Evolutionary conservation across 2,113 vertebrate genomes (phyloP), one percentile per base, ranked within the genome.

Genomic region (Bubo blakistoni): DNA sequence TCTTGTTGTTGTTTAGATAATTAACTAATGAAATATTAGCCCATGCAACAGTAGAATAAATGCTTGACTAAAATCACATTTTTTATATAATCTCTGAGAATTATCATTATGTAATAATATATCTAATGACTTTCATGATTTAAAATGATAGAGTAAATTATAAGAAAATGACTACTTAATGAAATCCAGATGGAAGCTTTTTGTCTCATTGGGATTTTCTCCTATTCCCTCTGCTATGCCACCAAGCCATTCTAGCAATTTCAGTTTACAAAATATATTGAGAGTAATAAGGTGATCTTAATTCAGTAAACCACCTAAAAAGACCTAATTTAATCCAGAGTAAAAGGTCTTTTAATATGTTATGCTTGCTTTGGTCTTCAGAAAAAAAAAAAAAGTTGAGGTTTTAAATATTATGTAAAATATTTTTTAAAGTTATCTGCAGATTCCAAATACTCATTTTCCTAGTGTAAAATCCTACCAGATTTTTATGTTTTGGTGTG

Each of bases 131-230:
- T 92, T 66, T 59, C 24, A 74, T 91, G 5, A 73, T 83, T 91
- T 91, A 84, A 89, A 94, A 89, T 85, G 16, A 65, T 71, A 66
- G 69, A 58, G 13, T 59, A 76, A 91, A 91, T 87, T 40, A 72
- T 81, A 59, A 59, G 40, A 92, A 96, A 91, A 94, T 92, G 15
- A 81, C 65, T 87, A 26, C 40, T 61, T 94, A 94, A 91, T 90
- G 70, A 88, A 97, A 91, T 92, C 62, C 85, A 90, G 74, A 80
- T 88, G 86, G 74, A 95, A 91, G 22, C 10, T 83, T 88, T 94
- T 84, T 88, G 20, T 86, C 66, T 94, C 72, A 52, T 8, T 84
- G 86, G 69, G 73, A 89, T 91, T 92, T 94, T 87, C n/a, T 91
- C 61, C 73, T 36, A 79, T 89, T 93, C 70, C 44, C 34, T 69